Percentiles rank a stretch among this genome's conserved stretches.
These are phyloP conservation scores for Goniozus legneri DNA, from an alignment of 1,140 invertebrate genomes.

Conservation along the genomic window DNA sequence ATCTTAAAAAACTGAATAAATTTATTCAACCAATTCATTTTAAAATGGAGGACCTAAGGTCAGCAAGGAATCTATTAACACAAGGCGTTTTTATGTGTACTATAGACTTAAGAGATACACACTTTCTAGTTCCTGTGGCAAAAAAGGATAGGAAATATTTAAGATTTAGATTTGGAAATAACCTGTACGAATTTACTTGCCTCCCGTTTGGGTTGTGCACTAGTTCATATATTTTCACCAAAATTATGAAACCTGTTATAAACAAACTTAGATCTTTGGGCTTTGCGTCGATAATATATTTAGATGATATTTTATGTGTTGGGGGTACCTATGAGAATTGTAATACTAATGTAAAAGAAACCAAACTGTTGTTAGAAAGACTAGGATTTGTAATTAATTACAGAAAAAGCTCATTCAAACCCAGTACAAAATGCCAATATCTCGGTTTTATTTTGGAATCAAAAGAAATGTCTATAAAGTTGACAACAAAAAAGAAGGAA, in stretches of 20 bases:
- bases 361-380: not conserved
- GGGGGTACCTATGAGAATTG: not conserved
- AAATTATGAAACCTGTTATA: conserved; percentile 11
- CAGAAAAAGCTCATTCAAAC: conserved; percentile 4
- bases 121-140: not conserved
- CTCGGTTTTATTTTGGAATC: conserved; percentile 11
- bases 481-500: conserved; percentile 2
- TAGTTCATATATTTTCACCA: conserved; percentile 28
- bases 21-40: conserved; percentile 3
- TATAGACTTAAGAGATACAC: not conserved
- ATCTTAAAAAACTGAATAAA: conserved; percentile 8
- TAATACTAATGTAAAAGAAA: conserved; percentile 8
- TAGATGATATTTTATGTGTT: conserved; percentile 11
- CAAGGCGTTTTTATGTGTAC: not conserved
- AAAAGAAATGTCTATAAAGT: not conserved
- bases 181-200: conserved; percentile 17
- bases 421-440: conserved; percentile 3
- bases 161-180: conserved; percentile 16
- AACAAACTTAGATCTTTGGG: conserved; percentile 1
- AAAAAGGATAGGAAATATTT: conserved; percentile 16
- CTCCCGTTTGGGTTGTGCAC: conserved; percentile 1
- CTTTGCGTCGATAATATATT: conserved; percentile 9
- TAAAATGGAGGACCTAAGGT: conserved; percentile 4
- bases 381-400: conserved; percentile 13
- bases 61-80: not conserved